Percentiles rank a stretch among this genome's conserved stretches.
Conservation (phyloP, 53 echinoderm and acorn worm genomes). For the Actinopyga echinites region DNA sequence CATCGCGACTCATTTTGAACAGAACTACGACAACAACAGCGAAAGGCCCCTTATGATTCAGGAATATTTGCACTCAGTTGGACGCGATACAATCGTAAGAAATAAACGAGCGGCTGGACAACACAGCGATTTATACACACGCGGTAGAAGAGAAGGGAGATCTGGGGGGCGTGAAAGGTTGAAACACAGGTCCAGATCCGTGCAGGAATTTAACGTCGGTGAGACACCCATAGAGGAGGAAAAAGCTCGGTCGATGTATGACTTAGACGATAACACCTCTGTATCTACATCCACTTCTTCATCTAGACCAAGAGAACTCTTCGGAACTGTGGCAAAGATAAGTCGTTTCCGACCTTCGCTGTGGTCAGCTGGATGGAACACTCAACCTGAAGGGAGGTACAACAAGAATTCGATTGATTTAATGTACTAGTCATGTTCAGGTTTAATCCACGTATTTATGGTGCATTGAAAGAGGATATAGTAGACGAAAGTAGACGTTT, state of each 20-base stretch:
- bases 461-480: no score
- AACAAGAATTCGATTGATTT: no score
- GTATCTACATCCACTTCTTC: neutral
- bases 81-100: slow-evolving; percentile 17
- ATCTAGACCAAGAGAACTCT: slow-evolving; percentile 14
- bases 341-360: slow-evolving; percentile 11
- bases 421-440: no score
- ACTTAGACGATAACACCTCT: slow-evolving; percentile 3
- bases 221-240: neutral
- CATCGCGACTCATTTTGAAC: neutral
- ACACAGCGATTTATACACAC: neutral
- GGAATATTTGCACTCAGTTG: slow-evolving; percentile 29
- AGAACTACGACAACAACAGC: neutral
- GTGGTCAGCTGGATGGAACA: slow-evolving; percentile 2
- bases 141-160: neutral
- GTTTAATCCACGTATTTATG: no score
- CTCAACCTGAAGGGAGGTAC: neutral
- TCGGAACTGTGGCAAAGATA: slow-evolving; percentile 22
- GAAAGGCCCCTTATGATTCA: slow-evolving; percentile 21
- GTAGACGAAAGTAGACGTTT: no score
- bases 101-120: neutral
- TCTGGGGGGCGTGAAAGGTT: neutral
- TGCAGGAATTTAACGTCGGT: slow-evolving; percentile 26
- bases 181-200: neutral
- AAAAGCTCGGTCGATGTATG: slow-evolving; percentile 6